Conservation (phyloP, 2,888 invertebrate genomes). For the Xestia sexstrigata region DNA sequence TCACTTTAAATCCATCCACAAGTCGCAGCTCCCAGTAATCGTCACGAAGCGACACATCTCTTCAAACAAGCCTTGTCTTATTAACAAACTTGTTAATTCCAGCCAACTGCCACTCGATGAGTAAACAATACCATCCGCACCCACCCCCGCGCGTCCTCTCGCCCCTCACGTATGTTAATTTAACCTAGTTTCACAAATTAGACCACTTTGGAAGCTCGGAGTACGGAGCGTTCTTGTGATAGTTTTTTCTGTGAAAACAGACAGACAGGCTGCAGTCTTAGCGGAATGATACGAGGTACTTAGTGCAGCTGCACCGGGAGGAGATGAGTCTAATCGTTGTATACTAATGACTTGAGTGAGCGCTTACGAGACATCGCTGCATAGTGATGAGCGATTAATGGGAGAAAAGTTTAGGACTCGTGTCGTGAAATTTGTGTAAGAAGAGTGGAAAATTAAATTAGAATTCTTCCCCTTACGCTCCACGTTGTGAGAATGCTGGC, state of each 20-base stretch:
- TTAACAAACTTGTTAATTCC: slow-evolving; percentile 71
- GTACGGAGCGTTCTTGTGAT: slow-evolving; percentile 52
- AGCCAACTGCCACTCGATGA: slow-evolving; percentile 66
- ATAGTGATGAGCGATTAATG: slow-evolving; percentile 28
- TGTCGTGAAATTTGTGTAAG: neutral
- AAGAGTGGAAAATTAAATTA: neutral
- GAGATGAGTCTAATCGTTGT: slow-evolving; percentile 39
- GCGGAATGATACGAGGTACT: slow-evolving; percentile 34
- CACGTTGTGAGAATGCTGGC: neutral
- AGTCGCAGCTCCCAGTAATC: slow-evolving; percentile 34
- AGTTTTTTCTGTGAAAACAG: slow-evolving; percentile 62
- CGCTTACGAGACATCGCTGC: slow-evolving; percentile 21
- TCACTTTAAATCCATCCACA: slow-evolving; percentile 25
- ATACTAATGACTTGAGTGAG: slow-evolving; percentile 24
- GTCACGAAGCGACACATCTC: slow-evolving; percentile 44
- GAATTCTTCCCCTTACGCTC: slow-evolving; percentile 1
- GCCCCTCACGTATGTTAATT: slow-evolving; percentile 67
- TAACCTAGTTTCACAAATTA: slow-evolving; percentile 71
- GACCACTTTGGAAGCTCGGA: slow-evolving; percentile 54
- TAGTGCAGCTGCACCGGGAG: slow-evolving; percentile 20
- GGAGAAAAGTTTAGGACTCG: slow-evolving; percentile 11
- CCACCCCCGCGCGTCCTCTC: slow-evolving; percentile 11
- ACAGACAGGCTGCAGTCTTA: slow-evolving; percentile 45
- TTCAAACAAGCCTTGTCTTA: slow-evolving; percentile 58
- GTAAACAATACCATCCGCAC: slow-evolving; percentile 67